These are phyloP conservation scores for Hyperoplus immaculatus DNA, from an alignment of 2,797 vertebrate genomes.

Conservation along the genomic window DNA sequence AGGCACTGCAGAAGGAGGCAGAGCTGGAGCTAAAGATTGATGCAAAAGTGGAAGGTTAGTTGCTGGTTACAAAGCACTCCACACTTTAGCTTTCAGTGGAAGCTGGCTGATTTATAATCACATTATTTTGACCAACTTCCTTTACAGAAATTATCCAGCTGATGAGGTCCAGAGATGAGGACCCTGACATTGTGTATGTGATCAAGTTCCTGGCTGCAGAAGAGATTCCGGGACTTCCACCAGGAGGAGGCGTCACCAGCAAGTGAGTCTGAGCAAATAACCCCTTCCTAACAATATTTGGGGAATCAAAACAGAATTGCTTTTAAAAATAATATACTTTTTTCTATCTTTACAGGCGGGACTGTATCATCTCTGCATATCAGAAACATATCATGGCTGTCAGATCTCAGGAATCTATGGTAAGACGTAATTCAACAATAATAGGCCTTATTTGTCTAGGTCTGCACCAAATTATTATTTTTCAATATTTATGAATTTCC, in stretches of 20 bases:
- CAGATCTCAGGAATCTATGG: constrained; percentile 78
- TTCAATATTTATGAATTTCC: not conserved
- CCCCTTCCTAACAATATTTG: not conserved
- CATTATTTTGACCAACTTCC: not conserved
- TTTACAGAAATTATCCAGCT: constrained; percentile 81
- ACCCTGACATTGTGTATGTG: constrained; percentile 83
- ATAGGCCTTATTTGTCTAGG: not conserved
- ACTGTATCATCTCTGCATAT: constrained; percentile 86
- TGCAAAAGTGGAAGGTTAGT: constrained; percentile 85
- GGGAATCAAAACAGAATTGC: not conserved
- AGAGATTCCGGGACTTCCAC: constrained; percentile 84
- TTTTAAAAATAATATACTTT: not conserved
- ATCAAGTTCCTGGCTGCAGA: constrained; percentile 86
- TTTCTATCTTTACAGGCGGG: constrained; percentile 74
- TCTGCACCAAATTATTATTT: not conserved
- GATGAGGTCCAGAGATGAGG: constrained; percentile 79
- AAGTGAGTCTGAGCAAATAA: constrained; percentile 74
- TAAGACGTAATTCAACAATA: constrained; percentile 44
- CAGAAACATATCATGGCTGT: constrained; percentile 79
- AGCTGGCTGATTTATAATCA: not conserved
- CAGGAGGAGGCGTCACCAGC: constrained; percentile 89
- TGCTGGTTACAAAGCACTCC: not conserved
- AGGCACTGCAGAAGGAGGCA: constrained; percentile 84
- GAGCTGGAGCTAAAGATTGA: constrained; percentile 83
- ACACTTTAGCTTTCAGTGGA: too few relatives aligned